Evolutionary conservation across 2,113 vertebrate genomes (phyloP).

Genomic region (Podocnemis expansa): DNA sequence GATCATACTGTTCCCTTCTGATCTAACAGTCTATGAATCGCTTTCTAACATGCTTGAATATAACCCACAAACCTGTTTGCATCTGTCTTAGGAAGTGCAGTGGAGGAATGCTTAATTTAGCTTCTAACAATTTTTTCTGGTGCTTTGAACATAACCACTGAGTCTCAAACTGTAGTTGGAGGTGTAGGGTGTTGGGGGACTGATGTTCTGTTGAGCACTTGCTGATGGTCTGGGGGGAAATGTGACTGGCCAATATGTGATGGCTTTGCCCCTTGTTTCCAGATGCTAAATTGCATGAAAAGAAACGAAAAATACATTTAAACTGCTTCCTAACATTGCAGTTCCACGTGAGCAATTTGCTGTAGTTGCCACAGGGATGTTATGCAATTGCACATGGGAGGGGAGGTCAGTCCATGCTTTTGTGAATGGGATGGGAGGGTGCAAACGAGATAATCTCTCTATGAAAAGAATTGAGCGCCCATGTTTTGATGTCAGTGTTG

Average conservation of each 20-base stretch:
- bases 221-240: not conserved
- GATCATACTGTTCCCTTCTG: too few relatives aligned
- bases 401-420: conserved; percentile 13
- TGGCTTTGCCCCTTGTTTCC: conserved; percentile 1
- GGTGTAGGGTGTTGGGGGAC: not conserved
- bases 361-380: conserved; percentile 17
- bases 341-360: not conserved
- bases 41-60: not conserved
- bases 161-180: conserved; percentile 9
- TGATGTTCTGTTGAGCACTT: conserved; percentile 22
- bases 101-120: not conserved
- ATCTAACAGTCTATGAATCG: too few relatives aligned
- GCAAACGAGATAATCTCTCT: conserved; percentile 4
- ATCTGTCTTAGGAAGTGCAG: not conserved
- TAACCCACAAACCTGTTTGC: not conserved
- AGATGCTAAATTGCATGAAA: not conserved
- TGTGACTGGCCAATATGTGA: not conserved
- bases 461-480: not conserved
- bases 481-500: not conserved
- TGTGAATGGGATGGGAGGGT: conserved; percentile 41
- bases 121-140: not conserved
- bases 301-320: conserved; percentile 51
- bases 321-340: not conserved
- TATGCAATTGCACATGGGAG: not conserved
- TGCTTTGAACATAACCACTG: not conserved